These are phyloP conservation scores for Ganaspis brasiliensis DNA, from an alignment of 2,888 invertebrate genomes.

Conservation along the genomic window DNA sequence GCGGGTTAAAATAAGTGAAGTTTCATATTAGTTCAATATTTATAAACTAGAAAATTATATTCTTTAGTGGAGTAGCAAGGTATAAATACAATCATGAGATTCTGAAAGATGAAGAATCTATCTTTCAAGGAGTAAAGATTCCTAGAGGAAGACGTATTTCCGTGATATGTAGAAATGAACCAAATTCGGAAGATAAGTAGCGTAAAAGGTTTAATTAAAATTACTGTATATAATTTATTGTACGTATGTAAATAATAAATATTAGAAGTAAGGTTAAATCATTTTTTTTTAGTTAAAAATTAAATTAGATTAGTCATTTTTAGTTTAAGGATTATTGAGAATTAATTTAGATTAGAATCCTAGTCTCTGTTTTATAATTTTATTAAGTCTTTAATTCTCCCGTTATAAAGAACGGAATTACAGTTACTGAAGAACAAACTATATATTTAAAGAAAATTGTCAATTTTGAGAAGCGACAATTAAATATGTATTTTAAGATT, in stretches of 20 bases:
- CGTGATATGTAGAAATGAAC: slow-evolving; percentile 90
- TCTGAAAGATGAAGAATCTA: slow-evolving; percentile 85
- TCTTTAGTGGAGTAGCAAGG: slow-evolving; percentile 87
- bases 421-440: slow-evolving; percentile 35
- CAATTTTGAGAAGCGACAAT: slow-evolving; percentile 4
- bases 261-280: too few species aligned
- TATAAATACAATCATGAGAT: slow-evolving; percentile 97
- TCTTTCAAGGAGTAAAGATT: slow-evolving; percentile 84
- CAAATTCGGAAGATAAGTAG: slow-evolving; percentile 71
- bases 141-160: slow-evolving; percentile 88
- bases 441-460: not conserved
- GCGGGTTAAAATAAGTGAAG: too few species aligned
- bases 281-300: too few species aligned
- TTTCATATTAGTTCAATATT: too few species aligned
- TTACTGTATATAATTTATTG: slow-evolving; percentile 16
- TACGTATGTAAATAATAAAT: slow-evolving; percentile 27
- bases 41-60: too few species aligned
- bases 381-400: slow-evolving; percentile 36
- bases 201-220: slow-evolving; percentile 13
- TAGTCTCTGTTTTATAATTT: not conserved
- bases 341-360: not conserved
- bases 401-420: slow-evolving; percentile 9
- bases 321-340: too few species aligned
- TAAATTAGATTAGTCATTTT: too few species aligned
- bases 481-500: slow-evolving; percentile 9